Percentiles rank a stretch among this genome's conserved stretches.
These are phyloP conservation scores for Chlorocebus sabaeus DNA, from an alignment of 2,113 vertebrate species.

Conservation along the genomic window DNA sequence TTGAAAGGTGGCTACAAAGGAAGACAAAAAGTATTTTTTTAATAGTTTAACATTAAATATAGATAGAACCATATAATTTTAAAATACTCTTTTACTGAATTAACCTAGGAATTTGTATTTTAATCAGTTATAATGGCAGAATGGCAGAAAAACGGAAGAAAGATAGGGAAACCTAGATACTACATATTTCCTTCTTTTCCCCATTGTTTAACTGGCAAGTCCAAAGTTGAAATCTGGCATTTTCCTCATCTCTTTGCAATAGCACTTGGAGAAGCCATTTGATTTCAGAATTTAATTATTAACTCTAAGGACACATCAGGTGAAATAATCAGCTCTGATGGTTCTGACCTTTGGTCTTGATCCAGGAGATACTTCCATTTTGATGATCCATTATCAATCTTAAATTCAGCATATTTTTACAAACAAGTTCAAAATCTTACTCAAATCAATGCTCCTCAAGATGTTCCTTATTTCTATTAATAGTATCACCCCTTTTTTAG, in stretches of 20 bases:
- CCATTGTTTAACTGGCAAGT: background rate
- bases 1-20: conserved; percentile 90
- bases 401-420: conserved; percentile 1
- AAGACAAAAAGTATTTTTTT: conserved; percentile 50
- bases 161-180: background rate
- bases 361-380: background rate
- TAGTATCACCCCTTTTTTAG: background rate
- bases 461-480: background rate
- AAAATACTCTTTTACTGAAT: conserved; percentile 13
- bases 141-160: background rate
- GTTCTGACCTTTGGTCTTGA: background rate
- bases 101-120: background rate
- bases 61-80: background rate
- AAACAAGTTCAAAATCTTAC: conserved; percentile 7
- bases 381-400: background rate
- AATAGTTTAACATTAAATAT: conserved; percentile 31
- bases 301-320: background rate
- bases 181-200: background rate
- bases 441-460: background rate
- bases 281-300: conserved; percentile 1
- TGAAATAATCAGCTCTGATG: background rate
- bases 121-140: background rate
- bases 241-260: background rate
- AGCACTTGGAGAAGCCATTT: background rate
- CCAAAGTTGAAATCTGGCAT: background rate